A percentile compares a stretch with the other conserved stretches of the same genome.
Conservation (phyloP, 2,888 invertebrate species). For the Toxonevra muliebris region DNA sequence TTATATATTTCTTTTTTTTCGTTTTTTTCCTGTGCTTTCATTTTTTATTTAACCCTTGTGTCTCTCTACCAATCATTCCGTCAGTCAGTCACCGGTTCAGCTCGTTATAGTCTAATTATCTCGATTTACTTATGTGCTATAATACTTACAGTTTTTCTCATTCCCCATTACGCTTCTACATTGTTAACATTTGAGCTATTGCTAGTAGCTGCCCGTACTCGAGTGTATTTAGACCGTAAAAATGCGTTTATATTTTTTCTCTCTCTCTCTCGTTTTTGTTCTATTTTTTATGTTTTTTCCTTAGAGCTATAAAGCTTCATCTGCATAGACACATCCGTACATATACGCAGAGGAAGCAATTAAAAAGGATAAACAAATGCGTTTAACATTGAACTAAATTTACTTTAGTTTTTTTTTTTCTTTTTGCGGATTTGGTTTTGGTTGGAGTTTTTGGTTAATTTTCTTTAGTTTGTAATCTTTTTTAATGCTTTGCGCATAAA, state of each 20-base stretch:
- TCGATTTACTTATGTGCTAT: conserved; percentile 18
- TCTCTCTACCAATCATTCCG: no score
- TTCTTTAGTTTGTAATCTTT: no score
- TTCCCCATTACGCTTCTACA: no score
- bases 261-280: neutral
- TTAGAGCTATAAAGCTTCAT: neutral
- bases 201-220: neutral
- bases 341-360: neutral
- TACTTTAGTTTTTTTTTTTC: neutral
- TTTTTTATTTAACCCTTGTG: no score
- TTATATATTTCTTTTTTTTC: no score
- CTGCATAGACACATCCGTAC: conserved; percentile 1
- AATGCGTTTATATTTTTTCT: conserved; percentile 24
- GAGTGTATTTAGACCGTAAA: conserved; percentile 31
- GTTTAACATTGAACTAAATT: conserved; percentile 21
- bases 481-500: no score
- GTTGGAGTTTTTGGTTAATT: no score
- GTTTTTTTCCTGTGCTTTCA: no score
- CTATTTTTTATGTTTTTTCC: no score
- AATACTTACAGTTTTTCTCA: conserved; percentile 1
- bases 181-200: no score
- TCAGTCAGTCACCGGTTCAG: neutral
- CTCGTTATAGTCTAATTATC: conserved; percentile 33
- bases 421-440: no score
- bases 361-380: neutral